Evolutionary conservation across 2,113 vertebrate species (phyloP).

Genomic region (Triplophysa tibetana): DNA sequence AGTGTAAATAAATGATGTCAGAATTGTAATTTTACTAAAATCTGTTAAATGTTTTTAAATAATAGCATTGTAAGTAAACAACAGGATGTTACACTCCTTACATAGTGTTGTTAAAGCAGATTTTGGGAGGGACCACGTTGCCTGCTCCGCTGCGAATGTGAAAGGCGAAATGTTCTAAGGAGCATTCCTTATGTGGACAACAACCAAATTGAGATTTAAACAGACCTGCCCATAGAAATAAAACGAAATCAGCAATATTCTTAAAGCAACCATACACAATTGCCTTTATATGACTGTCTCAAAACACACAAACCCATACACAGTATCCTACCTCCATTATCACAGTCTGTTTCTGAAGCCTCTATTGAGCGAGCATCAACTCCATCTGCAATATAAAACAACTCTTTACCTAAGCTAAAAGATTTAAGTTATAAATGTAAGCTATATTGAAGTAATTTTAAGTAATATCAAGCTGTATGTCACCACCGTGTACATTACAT

Average conservation of each 20-base stretch:
- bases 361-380: background rate
- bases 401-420: background rate
- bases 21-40: background rate
- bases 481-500: background rate
- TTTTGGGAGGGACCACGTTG: constrained; percentile 80
- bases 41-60: background rate
- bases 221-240: constrained; percentile 11
- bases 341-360: constrained; percentile 24
- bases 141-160: constrained; percentile 79
- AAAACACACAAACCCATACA: background rate
- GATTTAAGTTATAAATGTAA: background rate
- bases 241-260: background rate
- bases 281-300: too few species aligned
- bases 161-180: constrained; percentile 72
- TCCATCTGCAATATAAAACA: constrained; percentile 27
- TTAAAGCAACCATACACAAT: too few species aligned
- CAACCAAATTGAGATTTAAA: constrained; percentile 41
- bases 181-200: constrained; percentile 67
- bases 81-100: constrained; percentile 62
- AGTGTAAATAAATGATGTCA: too few species aligned
- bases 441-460: background rate
- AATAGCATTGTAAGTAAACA: background rate
- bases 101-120: constrained; percentile 81
- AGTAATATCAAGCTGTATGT: background rate
- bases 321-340: constrained; percentile 19